Base-by-base conservation (phyloP, 2,888 invertebrate species). In the Pandemis cinnamomeana region DNA sequence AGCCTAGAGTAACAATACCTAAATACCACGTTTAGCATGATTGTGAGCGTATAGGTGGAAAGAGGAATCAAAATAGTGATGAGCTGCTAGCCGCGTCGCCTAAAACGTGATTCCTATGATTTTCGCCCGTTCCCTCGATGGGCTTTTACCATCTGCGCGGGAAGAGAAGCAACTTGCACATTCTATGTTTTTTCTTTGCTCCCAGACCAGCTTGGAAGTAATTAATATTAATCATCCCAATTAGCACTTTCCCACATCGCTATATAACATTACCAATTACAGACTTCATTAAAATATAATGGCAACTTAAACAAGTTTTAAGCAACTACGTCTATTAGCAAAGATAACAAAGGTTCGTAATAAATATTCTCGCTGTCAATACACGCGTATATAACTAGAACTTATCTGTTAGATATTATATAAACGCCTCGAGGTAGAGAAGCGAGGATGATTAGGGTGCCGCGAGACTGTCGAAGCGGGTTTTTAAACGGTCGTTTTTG, bases 351-450 rank as follows among this genome's bases (percentile, higher is more conserved):
- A 91, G 85, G 86, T 83, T 77, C 73, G 86, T 88, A 88, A 94
- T 94, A 94, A 93, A 94, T 94, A 92, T 92, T 90, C 87, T 86
- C 81, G 85, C 90, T 93, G 93, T 94, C 93, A 93, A 94, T 94
- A 93, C 89, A 88, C 78, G 83, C 83, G 82, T 88, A 88, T 85
- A 89, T 87, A 89, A 79, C 78, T 78, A 79, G 81, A 90, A 91
- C 87, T 92, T 93, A 93, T 93, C 93, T 92, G 79, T 77, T 84
- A 89, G 92, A 92, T 93, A 90, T 91, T 91, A 91, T 92, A 91
- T 93, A 93, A 89, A 88, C 91, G 93, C 93, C 92, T 81, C 85
- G 83, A 92, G 93, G 88, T 82, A 85, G 84, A 80, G 83, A 90
- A 82, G 92, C 92, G 93, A 81, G 88, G 81, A 82, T 78, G 76